A percentile compares a stretch with the other conserved stretches of the same genome.
phyloP scores from a whole-genome alignment of 1,140 invertebrate species.

The Oscheius sp. region DNA sequence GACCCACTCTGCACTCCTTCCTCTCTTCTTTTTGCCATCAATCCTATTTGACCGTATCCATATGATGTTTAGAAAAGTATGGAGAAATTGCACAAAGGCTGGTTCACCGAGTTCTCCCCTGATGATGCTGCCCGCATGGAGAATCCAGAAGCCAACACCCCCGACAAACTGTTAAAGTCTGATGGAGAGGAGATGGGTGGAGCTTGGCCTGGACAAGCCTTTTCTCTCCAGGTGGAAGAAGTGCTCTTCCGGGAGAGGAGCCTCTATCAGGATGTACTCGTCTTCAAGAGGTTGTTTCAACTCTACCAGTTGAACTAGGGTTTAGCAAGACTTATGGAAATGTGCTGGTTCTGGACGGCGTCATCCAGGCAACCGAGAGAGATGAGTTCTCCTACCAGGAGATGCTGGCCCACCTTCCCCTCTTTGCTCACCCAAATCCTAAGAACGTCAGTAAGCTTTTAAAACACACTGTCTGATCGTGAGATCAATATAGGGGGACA shows the following conservation, averaged over 20 bases:
- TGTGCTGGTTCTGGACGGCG: slow-evolving; percentile 86
- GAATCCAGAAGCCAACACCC: slow-evolving; percentile 2
- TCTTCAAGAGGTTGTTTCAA: slow-evolving; percentile 77
- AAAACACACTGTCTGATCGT: background rate
- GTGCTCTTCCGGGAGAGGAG: slow-evolving; percentile 79
- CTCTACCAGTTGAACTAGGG: slow-evolving; percentile 1
- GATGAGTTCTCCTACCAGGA: slow-evolving; percentile 99
- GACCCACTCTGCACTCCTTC: too few relatives aligned
- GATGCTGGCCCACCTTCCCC: slow-evolving; percentile 90
- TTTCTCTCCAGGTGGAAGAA: slow-evolving; percentile 82
- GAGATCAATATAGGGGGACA: background rate
- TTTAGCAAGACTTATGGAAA: slow-evolving; percentile 79
- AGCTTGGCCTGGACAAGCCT: slow-evolving; percentile 84
- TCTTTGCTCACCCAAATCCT: slow-evolving; percentile 85
- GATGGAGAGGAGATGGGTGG: slow-evolving; percentile 69
- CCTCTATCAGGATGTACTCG: slow-evolving; percentile 81
- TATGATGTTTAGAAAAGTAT: too few relatives aligned
- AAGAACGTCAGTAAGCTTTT: slow-evolving; percentile 70
- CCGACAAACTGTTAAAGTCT: slow-evolving; percentile 56
- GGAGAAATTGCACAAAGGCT: slow-evolving; percentile 73
- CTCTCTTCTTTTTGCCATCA: too few relatives aligned
- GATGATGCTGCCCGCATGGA: slow-evolving; percentile 50
- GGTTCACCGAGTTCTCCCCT: slow-evolving; percentile 76
- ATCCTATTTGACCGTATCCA: too few relatives aligned
- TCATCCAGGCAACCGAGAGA: slow-evolving; percentile 90